These are phyloP conservation scores for Rhabditoides inermis DNA, from an alignment of 2,888 invertebrate species.

Conservation along the genomic window DNA sequence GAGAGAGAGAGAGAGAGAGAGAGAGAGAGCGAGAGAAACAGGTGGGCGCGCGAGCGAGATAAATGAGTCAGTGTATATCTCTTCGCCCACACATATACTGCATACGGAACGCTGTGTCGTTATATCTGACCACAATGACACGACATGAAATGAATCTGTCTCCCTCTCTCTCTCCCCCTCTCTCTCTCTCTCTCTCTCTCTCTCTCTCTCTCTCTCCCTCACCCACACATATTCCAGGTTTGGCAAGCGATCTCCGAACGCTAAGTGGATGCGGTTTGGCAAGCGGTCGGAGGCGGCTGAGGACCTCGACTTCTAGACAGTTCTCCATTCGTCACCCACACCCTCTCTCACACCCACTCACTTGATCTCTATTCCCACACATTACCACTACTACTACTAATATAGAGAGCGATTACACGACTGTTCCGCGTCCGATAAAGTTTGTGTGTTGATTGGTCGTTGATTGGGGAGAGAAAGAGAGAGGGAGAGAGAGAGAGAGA, in stretches of 20 bases:
- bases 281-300: slow-evolving; percentile 22
- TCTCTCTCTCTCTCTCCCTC: not conserved
- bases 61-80: no score
- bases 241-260: slow-evolving; percentile 41
- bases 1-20: not conserved
- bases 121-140: not conserved
- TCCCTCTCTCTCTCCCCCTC: not conserved
- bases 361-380: no score
- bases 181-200: not conserved
- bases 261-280: slow-evolving; percentile 48
- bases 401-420: no score
- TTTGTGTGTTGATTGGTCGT: no score
- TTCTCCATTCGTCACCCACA: not conserved
- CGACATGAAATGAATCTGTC: not conserved
- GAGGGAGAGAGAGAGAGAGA: no score
- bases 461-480: no score
- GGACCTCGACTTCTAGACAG: slow-evolving; percentile 4
- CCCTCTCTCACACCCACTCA: not conserved
- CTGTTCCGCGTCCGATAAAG: no score
- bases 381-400: no score
- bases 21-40: not conserved
- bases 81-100: no score
- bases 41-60: no score
- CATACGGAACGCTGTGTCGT: no score
- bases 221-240: slow-evolving; percentile 20